Conservation (phyloP, 2,888 invertebrate species). For the Pilophorus perplexus region DNA sequence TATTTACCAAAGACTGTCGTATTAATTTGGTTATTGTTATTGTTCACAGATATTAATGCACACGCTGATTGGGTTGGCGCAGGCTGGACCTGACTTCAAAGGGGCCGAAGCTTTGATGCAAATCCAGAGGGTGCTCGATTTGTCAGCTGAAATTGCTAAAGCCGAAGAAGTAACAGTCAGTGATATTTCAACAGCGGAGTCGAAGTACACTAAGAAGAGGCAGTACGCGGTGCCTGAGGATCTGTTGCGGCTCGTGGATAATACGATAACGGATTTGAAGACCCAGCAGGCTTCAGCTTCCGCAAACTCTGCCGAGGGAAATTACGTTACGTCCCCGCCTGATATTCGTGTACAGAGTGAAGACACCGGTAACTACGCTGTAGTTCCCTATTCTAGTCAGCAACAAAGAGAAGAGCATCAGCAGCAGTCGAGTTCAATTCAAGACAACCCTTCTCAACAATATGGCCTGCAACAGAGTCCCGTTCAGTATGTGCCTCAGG, state of each 20-base stretch:
- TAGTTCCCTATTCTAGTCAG: background rate
- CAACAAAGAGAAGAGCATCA: background rate
- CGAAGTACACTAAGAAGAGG: constrained; percentile 9
- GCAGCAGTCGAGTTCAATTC: background rate
- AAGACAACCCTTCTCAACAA: too few species aligned
- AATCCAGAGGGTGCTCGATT: constrained; percentile 28
- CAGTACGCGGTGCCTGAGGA: constrained; percentile 25
- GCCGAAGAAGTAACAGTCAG: constrained; percentile 22
- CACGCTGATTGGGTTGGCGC: background rate
- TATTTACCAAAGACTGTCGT: too few species aligned
- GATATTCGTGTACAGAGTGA: background rate
- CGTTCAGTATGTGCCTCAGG: background rate
- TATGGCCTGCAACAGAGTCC: background rate
- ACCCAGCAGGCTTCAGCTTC: too few species aligned
- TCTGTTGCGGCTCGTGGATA: constrained; percentile 5
- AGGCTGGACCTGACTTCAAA: background rate
- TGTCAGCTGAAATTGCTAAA: constrained; percentile 30
- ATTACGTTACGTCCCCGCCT: background rate
- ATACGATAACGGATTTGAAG: background rate
- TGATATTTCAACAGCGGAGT: constrained; percentile 25
- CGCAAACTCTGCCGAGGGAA: background rate
- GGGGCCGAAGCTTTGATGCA: constrained; percentile 27
- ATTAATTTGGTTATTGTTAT: too few species aligned
- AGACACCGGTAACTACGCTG: background rate
- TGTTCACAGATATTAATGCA: constrained; percentile 5